Percentiles rank a stretch among this genome's conserved stretches.
Conservation (phyloP, 2,113 vertebrate species). For the Phaethornis superciliosus region DNA sequence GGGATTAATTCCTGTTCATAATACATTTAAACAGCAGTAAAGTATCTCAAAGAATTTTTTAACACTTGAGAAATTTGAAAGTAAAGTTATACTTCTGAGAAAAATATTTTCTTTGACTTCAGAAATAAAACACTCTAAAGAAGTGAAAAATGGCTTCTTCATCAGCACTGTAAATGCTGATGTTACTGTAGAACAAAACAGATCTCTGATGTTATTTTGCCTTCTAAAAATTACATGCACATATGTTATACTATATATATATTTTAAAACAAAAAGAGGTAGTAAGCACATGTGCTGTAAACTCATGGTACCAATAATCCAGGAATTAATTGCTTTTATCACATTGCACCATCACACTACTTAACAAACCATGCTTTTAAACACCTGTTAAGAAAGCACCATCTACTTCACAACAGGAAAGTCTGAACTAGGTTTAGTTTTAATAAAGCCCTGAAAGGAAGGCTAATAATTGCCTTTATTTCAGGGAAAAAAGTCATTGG, state of each 20-base stretch:
- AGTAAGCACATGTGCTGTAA: not conserved
- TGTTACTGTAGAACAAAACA: not conserved
- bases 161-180: too few species aligned
- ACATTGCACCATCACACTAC: not conserved
- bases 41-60: not conserved
- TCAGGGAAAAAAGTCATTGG: not conserved
- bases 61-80: not conserved
- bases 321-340: not conserved
- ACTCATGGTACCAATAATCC: not conserved
- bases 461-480: not conserved
- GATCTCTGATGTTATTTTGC: not conserved
- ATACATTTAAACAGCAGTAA: not conserved
- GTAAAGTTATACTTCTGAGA: not conserved
- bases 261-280: not conserved
- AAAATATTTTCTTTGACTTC: not conserved
- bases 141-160: not conserved
- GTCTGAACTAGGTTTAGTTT: not conserved
- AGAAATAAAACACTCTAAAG: not conserved
- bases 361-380: not conserved
- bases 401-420: not conserved
- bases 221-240: not conserved
- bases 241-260: fast-evolving
- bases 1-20: not conserved
- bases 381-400: not conserved
- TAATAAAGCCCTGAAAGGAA: not conserved